Percentiles rank a stretch among this genome's conserved stretches.
Conservation (phyloP, 2,888 invertebrate genomes). For the Lomographa bimaculata region DNA sequence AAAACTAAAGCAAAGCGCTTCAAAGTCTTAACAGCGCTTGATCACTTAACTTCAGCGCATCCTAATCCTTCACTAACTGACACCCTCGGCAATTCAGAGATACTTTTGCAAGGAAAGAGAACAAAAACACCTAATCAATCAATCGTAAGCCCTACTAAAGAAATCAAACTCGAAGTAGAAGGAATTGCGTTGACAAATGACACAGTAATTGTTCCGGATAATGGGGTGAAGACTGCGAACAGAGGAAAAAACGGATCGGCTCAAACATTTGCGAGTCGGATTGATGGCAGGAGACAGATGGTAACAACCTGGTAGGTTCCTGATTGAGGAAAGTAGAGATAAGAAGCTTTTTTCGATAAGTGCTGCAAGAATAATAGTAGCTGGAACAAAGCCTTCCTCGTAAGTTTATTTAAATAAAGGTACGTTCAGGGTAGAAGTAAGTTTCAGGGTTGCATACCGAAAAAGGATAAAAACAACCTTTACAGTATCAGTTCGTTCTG, state of each 20-base stretch:
- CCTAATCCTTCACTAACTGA: constrained; percentile 19
- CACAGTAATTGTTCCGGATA: constrained; percentile 71
- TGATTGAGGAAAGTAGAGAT: constrained; percentile 36
- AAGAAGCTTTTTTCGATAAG: constrained; percentile 1
- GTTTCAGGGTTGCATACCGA: no score
- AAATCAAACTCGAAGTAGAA: constrained; percentile 63
- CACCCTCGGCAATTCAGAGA: constrained; percentile 25
- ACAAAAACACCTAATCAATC: constrained; percentile 69
- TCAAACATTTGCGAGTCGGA: constrained; percentile 65
- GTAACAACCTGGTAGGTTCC: constrained; percentile 53
- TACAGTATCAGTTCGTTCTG: no score
- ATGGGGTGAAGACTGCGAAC: constrained; percentile 56
- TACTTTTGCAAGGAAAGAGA: constrained; percentile 27
- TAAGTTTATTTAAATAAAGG: no score
- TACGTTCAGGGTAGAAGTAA: no score
- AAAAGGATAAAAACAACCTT: no score
- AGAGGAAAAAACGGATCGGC: constrained; percentile 56
- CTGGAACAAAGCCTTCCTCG: background rate
- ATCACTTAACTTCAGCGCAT: constrained; percentile 18
- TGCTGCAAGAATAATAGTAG: background rate
- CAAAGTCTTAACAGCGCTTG: constrained; percentile 16
- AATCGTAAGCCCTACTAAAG: constrained; percentile 61
- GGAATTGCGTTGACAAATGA: constrained; percentile 71
- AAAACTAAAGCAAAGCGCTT: constrained; percentile 1
- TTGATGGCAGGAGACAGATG: constrained; percentile 71